phyloP scores from a whole-genome alignment of 2,797 vertebrate genomes.

The Sciurus vulgaris region DNA sequence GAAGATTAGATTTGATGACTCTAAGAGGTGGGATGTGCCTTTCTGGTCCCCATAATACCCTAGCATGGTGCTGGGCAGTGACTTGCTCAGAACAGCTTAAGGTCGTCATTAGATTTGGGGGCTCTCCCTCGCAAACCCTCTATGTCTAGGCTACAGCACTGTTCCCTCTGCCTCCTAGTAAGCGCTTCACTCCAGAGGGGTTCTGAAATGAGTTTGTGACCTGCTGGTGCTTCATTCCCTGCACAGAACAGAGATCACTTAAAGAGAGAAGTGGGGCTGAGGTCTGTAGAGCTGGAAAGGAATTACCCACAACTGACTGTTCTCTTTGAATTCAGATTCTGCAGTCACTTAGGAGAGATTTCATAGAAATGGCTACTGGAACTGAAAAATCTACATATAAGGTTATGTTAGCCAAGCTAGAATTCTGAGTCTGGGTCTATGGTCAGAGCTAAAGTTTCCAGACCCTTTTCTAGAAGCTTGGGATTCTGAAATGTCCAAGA shows the following conservation, averaged over 20 bases:
- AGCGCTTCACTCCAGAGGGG: not conserved
- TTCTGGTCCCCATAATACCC: not conserved
- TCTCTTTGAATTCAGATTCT: constrained; percentile 68
- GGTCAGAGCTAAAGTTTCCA: constrained; percentile 33
- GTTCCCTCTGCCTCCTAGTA: not conserved
- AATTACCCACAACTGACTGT: not conserved
- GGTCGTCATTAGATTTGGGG: not conserved
- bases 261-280: not conserved
- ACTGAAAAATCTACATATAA: constrained; percentile 70
- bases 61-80: not conserved
- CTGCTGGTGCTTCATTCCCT: not conserved
- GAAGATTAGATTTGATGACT: constrained; percentile 19
- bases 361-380: constrained; percentile 32
- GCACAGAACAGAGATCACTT: not conserved
- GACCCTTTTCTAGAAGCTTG: constrained; percentile 7
- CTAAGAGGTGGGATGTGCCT: not conserved
- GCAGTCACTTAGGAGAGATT: constrained; percentile 61
- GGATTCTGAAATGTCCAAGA: constrained; percentile 56
- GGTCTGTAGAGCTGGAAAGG: not conserved
- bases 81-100: not conserved
- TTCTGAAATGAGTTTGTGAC: constrained; percentile 37
- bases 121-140: not conserved
- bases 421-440: constrained; percentile 54
- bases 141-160: not conserved
- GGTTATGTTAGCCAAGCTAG: not conserved